phyloP scores from a whole-genome alignment of 2,113 vertebrate genomes.

The Athene cunicularia region DNA sequence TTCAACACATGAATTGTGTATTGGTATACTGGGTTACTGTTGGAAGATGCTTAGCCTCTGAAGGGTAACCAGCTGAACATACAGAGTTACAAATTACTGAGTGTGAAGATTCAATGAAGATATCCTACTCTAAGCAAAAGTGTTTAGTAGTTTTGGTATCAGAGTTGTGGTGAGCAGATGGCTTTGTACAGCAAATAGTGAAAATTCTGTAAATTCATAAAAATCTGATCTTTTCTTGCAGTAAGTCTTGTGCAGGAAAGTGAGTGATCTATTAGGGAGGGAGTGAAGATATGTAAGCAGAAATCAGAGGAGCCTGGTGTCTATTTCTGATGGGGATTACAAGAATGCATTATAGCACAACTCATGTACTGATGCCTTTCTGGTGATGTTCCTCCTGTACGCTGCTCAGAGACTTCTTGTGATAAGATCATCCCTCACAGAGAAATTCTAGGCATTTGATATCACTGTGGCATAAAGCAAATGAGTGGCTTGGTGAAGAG shows the following conservation, averaged over 20 bases:
- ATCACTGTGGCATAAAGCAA: background rate
- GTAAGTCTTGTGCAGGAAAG: background rate
- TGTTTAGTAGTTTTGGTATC: background rate
- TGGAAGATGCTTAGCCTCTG: background rate
- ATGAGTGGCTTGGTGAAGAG: background rate
- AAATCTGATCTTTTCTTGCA: background rate
- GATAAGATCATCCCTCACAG: background rate
- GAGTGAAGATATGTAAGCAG: background rate
- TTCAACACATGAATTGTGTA: background rate
- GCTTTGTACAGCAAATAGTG: background rate
- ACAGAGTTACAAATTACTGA: background rate
- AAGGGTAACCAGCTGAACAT: background rate
- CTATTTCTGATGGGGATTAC: background rate
- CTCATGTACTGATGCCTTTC: background rate
- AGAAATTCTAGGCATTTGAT: background rate
- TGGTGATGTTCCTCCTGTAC: background rate
- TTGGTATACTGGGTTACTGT: background rate
- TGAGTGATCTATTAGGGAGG: background rate
- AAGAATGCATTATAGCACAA: background rate
- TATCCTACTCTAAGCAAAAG: background rate
- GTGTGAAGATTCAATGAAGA: background rate
- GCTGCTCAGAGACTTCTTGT: fast-evolving
- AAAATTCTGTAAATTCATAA: background rate
- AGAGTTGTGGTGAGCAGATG: background rate
- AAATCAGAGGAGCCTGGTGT: background rate